Percentiles rank a stretch among this genome's conserved stretches.
Conservation (phyloP, 2,888 invertebrate genomes). For the Nomada fabriciana region DNA sequence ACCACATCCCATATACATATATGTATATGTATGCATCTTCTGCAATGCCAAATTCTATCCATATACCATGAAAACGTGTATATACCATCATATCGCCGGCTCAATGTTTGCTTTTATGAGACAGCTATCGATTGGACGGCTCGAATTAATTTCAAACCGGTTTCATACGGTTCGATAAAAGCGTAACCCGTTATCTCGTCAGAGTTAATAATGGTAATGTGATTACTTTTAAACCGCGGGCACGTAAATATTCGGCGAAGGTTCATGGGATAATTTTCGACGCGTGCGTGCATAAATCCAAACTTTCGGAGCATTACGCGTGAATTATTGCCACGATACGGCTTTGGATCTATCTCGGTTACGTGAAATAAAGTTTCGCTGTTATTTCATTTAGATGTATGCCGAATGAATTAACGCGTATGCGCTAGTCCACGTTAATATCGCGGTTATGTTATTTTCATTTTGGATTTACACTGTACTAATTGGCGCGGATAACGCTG, state of each 20-base stretch:
- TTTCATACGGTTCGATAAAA: slow-evolving; percentile 1
- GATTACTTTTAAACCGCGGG: neutral
- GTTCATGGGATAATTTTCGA: slow-evolving; percentile 18
- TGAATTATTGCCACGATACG: slow-evolving; percentile 21
- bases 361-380: slow-evolving; percentile 21
- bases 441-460: neutral
- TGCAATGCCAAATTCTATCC: slow-evolving; percentile 46
- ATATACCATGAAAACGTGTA: slow-evolving; percentile 17
- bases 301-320: slow-evolving; percentile 17
- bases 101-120: slow-evolving; percentile 25
- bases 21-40: slow-evolving; percentile 42
- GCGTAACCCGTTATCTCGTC: neutral
- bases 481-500: too few species aligned
- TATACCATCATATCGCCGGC: neutral
- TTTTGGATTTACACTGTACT: neutral
- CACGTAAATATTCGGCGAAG: neutral
- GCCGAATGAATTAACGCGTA: slow-evolving; percentile 23
- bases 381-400: slow-evolving; percentile 24
- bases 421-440: neutral
- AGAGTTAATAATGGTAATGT: neutral
- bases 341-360: slow-evolving; percentile 12
- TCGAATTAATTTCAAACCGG: slow-evolving; percentile 9
- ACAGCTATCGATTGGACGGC: slow-evolving; percentile 19
- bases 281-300: slow-evolving; percentile 16
- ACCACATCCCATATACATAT: slow-evolving; percentile 19